Base-by-base conservation (phyloP, 2,797 vertebrate genomes). In the Channa striata region DNA sequence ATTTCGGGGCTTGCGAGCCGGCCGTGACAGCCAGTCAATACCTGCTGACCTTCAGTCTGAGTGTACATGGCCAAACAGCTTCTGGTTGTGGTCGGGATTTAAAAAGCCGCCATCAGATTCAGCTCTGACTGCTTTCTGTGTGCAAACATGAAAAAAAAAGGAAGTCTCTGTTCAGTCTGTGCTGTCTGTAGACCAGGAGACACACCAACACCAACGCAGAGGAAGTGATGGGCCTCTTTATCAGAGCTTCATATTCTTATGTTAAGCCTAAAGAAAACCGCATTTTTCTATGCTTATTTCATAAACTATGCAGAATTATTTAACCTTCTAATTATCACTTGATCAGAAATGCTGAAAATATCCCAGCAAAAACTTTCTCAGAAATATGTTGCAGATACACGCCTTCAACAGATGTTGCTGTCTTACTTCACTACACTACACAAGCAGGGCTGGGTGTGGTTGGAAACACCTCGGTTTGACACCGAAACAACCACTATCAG, bases 1-100 rank as follows among this genome's bases (percentile, higher is more conserved):
- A 81, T 83, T 48, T 58, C 1, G 12, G 64, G 10, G 0, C 49
- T 0, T 39, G 20, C 4, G 51, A 51, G 51, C 17, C 11, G 1
- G 60, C 34, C 13, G 1, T 19, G 71, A 51, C 49, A 30, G 68
- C 61, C 59, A 2, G 50, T 70, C 60, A 23, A 56, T 20, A 63
- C 20, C 0, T 30, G 53, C 49, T 49, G 76, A 72, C 4, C 74
- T 67, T 36, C 16, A 16, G 25, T 2, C 58, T 17, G 39, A 7
- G 42, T 0, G 58, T 20, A 19, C 16, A 0, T 2, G 11, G 33
- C 2, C 11, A 4, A 2, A 11, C 43, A 0, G n/a, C 20, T 46
- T 63, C 20, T 6, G 56, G 51, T 33, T 10, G n/a, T 8, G 1
- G 12, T 9, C 46, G 43, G 34, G 53, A 12, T 72, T 7, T 33